Percentiles rank a stretch among this genome's conserved stretches.
Conservation (phyloP, 2,888 invertebrate species). For the Tubiluchus corallicola region DNA sequence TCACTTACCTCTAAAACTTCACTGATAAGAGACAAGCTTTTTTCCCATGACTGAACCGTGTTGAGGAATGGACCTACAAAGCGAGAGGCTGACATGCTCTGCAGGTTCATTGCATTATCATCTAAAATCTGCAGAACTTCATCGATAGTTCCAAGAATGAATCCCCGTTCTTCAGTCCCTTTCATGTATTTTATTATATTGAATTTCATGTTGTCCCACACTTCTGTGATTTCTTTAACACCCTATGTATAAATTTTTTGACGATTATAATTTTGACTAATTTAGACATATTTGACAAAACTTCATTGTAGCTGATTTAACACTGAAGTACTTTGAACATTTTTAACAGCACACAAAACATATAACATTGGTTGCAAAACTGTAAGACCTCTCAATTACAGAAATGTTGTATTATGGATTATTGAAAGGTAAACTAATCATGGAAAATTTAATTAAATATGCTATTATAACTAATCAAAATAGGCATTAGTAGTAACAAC, state of each 20-base stretch:
- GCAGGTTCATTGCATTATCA: conserved; percentile 71
- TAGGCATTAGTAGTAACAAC: no score
- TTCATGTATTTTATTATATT: conserved; percentile 31
- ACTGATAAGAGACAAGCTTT: conserved; percentile 51
- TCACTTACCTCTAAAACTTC: conserved; percentile 56
- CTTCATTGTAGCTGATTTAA: no score
- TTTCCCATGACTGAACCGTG: conserved; percentile 70
- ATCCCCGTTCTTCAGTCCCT: conserved; percentile 55
- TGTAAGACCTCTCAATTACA: no score
- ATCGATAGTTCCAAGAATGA: conserved; percentile 57
- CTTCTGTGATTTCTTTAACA: conserved; percentile 57
- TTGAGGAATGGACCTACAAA: conserved; percentile 71
- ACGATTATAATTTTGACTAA: no score
- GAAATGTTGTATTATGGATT: background rate
- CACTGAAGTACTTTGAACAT: no score
- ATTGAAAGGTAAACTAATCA: no score
- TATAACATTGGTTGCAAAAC: no score
- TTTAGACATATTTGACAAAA: no score
- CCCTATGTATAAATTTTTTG: conserved; percentile 37
- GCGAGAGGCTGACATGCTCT: conserved; percentile 50
- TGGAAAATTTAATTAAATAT: no score
- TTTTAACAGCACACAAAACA: no score
- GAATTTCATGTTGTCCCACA: conserved; percentile 32
- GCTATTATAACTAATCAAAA: background rate
- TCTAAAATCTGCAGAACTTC: conserved; percentile 63